Evolutionary conservation across 2,888 invertebrate species (phyloP).

Genomic region (Ichneumoninae sp.): DNA sequence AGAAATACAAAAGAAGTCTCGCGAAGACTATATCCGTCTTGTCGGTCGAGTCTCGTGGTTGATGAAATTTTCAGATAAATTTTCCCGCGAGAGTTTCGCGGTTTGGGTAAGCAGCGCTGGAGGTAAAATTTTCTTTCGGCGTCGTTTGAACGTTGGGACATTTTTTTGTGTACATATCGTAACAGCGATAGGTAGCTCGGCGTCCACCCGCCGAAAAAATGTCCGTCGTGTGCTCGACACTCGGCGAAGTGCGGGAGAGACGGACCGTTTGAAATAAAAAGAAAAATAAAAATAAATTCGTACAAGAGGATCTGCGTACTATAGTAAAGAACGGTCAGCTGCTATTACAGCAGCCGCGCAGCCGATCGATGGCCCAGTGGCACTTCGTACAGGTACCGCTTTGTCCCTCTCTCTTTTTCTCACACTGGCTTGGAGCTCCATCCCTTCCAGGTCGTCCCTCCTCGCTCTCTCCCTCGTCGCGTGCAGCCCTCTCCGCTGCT

Average conservation of each 20-base stretch:
- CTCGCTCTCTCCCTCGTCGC: constrained; percentile 46
- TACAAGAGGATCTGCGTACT: constrained; percentile 70
- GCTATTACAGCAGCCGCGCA: constrained; percentile 76
- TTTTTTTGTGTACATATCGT: not conserved
- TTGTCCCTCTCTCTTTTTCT: constrained; percentile 33
- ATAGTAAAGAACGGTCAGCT: constrained; percentile 75
- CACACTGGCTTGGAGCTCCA: constrained; percentile 36
- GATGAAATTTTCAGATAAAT: not conserved
- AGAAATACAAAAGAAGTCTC: not conserved
- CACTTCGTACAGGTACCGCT: constrained; percentile 64
- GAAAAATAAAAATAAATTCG: constrained; percentile 27
- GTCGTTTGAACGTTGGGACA: not conserved
- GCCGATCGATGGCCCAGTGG: constrained; percentile 81
- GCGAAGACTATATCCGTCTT: not conserved
- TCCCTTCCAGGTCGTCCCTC: constrained; percentile 39
- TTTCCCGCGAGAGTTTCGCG: not conserved
- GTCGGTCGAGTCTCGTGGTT: not conserved
- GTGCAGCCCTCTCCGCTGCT: constrained; percentile 9
- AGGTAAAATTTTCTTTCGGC: not conserved
- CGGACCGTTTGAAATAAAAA: constrained; percentile 18
- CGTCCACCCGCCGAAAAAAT: not conserved
- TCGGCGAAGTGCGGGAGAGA: constrained; percentile 27
- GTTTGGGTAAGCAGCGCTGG: not conserved
- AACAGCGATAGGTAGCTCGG: not conserved
- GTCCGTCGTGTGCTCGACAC: constrained; percentile 11